Evolutionary conservation across 2,888 invertebrate species (phyloP).

Genomic region (Tridacna gigas): DNA sequence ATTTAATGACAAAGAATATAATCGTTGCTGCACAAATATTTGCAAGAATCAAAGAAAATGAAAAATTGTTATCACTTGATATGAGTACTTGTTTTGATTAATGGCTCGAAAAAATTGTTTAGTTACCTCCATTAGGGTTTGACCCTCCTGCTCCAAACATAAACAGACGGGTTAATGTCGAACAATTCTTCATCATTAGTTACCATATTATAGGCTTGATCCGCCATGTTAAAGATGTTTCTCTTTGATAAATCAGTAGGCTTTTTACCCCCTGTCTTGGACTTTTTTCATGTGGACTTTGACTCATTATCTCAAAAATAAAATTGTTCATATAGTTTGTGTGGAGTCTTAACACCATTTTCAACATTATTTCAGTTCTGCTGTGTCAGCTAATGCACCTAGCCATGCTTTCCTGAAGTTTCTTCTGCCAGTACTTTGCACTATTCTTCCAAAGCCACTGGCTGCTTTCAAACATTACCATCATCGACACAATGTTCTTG

Average conservation of each 20-base stretch:
- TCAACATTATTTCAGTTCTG: no score
- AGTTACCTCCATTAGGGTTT: neutral
- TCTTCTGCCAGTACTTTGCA: no score
- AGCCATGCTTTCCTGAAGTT: no score
- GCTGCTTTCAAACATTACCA: no score
- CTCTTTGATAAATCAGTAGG: slow-evolving; percentile 9
- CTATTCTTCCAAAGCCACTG: no score
- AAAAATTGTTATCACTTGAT: slow-evolving; percentile 25
- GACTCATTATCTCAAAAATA: no score
- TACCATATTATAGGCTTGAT: neutral
- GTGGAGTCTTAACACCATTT: no score
- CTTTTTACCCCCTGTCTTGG: slow-evolving; percentile 8
- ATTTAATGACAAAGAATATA: slow-evolving; percentile 18
- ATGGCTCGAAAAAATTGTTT: slow-evolving; percentile 5
- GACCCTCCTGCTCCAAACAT: slow-evolving; percentile 12
- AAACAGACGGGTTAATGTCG: neutral
- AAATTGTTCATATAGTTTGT: no score
- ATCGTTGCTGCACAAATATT: slow-evolving; percentile 5
- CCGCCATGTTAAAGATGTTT: slow-evolving; percentile 16
- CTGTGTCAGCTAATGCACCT: no score
- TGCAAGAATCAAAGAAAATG: slow-evolving; percentile 26
- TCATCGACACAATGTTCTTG: no score
- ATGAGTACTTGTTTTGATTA: slow-evolving; percentile 19
- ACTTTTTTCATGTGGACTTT: neutral
- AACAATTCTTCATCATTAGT: slow-evolving; percentile 10